Evolutionary conservation across 2,888 invertebrate genomes (phyloP).

Genomic region (Rhabditoides inermis): DNA sequence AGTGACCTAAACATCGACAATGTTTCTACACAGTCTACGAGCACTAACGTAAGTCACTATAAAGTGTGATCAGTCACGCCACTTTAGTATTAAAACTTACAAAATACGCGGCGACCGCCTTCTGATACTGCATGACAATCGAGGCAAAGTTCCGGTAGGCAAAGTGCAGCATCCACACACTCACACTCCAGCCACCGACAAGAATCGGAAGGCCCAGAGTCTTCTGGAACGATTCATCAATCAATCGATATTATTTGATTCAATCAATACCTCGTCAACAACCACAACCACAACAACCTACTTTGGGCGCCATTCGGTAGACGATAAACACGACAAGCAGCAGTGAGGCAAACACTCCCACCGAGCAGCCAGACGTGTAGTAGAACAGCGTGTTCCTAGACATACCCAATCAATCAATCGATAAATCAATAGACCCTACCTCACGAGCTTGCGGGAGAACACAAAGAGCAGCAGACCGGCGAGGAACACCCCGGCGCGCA

Average conservation of each 20-base stretch:
- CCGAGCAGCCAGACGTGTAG: constrained; percentile 53
- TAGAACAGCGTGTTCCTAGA: constrained; percentile 54
- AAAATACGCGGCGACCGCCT: constrained; percentile 53
- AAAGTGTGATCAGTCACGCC: neutral
- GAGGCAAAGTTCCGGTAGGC: constrained; percentile 47
- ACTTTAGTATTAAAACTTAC: constrained; percentile 14
- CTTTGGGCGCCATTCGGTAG: constrained; percentile 31
- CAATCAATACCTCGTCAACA: too few species aligned
- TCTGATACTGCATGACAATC: constrained; percentile 51
- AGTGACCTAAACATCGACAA: constrained; percentile 16
- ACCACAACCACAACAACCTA: constrained; percentile 1
- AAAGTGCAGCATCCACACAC: constrained; percentile 49
- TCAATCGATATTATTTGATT: too few species aligned
- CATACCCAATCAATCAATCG: too few species aligned
- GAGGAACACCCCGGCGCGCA: constrained; percentile 45
- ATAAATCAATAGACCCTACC: too few species aligned
- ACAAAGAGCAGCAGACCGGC: constrained; percentile 52
- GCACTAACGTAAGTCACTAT: neutral
- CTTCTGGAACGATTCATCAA: too few species aligned
- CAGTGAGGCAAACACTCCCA: constrained; percentile 54
- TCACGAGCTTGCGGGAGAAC: constrained; percentile 51
- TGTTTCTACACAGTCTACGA: too few species aligned
- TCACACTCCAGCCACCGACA: constrained; percentile 52
- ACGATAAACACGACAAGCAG: constrained; percentile 53
- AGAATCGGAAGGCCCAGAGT: constrained; percentile 50